These are phyloP conservation scores for Ellobius talpinus DNA, from an alignment of 2,113 vertebrate species.

Conservation along the genomic window DNA sequence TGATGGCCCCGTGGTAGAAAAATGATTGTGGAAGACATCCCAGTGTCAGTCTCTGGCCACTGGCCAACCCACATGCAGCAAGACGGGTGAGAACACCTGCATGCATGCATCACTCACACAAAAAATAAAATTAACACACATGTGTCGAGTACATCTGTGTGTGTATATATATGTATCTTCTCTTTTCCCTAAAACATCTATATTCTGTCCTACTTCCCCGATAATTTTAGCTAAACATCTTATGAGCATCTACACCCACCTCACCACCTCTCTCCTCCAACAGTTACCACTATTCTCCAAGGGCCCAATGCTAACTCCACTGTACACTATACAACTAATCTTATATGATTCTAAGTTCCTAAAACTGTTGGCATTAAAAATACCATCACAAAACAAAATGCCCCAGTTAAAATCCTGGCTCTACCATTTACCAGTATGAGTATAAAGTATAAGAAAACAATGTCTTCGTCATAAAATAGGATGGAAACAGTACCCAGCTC, in stretches of 20 bases:
- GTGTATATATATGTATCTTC: neutral
- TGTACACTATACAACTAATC: neutral
- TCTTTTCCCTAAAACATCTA: neutral
- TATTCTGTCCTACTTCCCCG: neutral
- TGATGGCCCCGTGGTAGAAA: neutral
- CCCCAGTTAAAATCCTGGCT: neutral
- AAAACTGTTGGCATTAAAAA: neutral
- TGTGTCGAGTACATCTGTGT: neutral
- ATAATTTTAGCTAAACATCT: neutral
- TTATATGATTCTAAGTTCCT: neutral
- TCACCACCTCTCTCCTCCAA: neutral
- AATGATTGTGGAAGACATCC: neutral
- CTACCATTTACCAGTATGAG: neutral
- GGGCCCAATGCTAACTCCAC: neutral
- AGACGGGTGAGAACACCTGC: neutral
- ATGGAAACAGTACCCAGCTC: neutral
- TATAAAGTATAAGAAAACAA: neutral
- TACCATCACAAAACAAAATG: neutral
- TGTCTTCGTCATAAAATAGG: neutral
- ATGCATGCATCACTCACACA: neutral
- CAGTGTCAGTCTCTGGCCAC: neutral
- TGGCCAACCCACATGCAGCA: neutral
- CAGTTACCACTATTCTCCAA: neutral
- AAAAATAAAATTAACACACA: neutral
- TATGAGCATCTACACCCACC: neutral